Percentiles rank a stretch among this genome's conserved stretches.
These are phyloP conservation scores for Lamellibrachia satsuma DNA, from an alignment of 2,888 invertebrate species.

Conservation along the genomic window DNA sequence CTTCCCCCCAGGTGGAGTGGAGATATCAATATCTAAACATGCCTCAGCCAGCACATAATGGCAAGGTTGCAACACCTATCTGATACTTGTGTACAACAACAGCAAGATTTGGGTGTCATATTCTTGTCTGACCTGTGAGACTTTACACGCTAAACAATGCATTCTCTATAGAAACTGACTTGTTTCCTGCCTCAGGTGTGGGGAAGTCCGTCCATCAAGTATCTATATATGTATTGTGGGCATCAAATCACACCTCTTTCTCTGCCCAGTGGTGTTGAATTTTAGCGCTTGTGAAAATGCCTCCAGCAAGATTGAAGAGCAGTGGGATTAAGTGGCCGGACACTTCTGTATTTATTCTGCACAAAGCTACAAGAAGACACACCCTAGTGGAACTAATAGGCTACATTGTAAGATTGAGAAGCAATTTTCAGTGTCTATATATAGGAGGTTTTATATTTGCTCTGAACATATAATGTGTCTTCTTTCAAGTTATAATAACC, in stretches of 20 bases:
- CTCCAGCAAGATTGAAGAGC: not conserved
- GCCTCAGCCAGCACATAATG: not conserved
- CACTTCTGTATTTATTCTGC: not conserved
- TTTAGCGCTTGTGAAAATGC: not conserved
- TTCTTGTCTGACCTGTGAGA: not conserved
- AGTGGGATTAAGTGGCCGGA: not conserved
- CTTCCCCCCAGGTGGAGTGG: not conserved
- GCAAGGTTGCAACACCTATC: not conserved
- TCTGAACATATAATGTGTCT: not conserved
- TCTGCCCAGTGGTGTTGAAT: not conserved
- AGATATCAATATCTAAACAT: conserved; percentile 4
- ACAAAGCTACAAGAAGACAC: not conserved
- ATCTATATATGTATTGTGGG: not conserved
- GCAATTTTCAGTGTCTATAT: not conserved
- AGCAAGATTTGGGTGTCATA: not conserved
- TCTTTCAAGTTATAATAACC: not conserved
- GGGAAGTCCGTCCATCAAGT: not conserved
- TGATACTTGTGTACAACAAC: not conserved
- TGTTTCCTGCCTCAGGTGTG: not conserved
- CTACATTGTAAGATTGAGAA: not conserved
- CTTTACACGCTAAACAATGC: not conserved
- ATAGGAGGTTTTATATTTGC: not conserved
- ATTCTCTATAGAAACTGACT: not conserved
- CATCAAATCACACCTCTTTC: not conserved
- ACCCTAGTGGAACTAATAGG: not conserved